A percentile compares a stretch with the other conserved stretches of the same genome.
These are phyloP conservation scores for Furnarius figulus DNA, from an alignment of 2,113 vertebrate species.

Conservation along the genomic window DNA sequence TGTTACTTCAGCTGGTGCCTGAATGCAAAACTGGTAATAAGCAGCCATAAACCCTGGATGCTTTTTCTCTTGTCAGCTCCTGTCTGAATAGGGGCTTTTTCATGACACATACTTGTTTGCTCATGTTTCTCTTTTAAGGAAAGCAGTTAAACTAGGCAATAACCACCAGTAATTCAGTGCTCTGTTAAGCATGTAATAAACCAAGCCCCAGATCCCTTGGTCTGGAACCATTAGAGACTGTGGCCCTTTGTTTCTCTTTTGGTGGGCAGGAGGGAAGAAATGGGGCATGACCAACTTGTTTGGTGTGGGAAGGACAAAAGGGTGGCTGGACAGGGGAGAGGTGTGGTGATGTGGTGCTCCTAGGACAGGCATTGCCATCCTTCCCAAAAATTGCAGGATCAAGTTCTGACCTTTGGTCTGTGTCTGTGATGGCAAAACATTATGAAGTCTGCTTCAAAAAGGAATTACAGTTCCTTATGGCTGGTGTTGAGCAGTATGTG, in stretches of 20 bases:
- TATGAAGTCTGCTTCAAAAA: neutral
- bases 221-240: neutral
- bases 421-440: neutral
- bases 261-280: neutral
- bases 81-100: constrained; percentile 48
- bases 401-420: neutral
- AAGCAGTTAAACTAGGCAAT: constrained; percentile 46
- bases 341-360: fast-evolving
- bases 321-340: neutral
- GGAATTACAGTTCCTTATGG: neutral
- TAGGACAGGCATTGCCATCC: fast-evolving
- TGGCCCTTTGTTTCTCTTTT: neutral
- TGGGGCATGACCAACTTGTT: neutral
- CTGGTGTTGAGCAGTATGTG: fast-evolving
- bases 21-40: neutral
- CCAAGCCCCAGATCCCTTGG: neutral
- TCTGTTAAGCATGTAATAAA: constrained; percentile 59
- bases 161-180: constrained; percentile 56
- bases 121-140: constrained; percentile 51
- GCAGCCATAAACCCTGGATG: neutral
- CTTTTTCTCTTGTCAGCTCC: constrained; percentile 41
- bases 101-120: constrained; percentile 40
- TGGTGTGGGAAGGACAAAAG: neutral
- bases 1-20: neutral
- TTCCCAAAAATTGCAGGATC: neutral